A percentile compares a stretch with the other conserved stretches of the same genome.
Conservation (phyloP, 2,888 invertebrate genomes). For the Seira ritae region DNA sequence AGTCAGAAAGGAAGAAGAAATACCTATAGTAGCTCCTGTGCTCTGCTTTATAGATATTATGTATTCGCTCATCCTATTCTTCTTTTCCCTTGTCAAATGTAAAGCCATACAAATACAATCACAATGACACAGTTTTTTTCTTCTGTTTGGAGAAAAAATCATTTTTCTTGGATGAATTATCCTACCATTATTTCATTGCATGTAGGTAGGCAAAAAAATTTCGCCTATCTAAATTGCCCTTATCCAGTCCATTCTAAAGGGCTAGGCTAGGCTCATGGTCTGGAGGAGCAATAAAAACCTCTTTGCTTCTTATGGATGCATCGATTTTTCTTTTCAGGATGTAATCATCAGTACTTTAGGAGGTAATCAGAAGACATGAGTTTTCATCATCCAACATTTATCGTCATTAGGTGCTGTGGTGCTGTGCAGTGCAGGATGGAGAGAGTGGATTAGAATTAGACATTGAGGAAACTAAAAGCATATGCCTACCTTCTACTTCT, state of each 20-base stretch:
- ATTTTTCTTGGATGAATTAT: background rate
- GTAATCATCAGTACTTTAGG: conserved; percentile 1
- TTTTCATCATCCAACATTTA: conserved; percentile 16
- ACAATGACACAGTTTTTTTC: background rate
- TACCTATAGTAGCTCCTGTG: too few relatives aligned
- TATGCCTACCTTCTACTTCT: too few relatives aligned
- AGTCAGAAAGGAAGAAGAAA: too few relatives aligned
- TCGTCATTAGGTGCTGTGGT: conserved; percentile 8
- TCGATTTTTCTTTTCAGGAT: background rate
- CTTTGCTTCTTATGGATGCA: too few relatives aligned
- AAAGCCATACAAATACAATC: too few relatives aligned
- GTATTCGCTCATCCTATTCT: too few relatives aligned
- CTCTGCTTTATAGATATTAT: too few relatives aligned
- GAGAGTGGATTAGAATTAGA: background rate
- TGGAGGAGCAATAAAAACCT: too few relatives aligned
- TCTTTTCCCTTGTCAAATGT: background rate
- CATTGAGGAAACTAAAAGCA: conserved; percentile 6
- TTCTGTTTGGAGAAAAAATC: background rate
- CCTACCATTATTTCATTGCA: background rate
- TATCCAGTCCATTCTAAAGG: background rate
- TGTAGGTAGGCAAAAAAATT: background rate
- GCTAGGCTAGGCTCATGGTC: background rate
- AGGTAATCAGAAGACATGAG: conserved; percentile 11
- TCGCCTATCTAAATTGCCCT: conserved; percentile 5
- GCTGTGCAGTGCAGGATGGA: background rate